These are phyloP conservation scores for Plutella xylostella DNA, from an alignment of 2,888 invertebrate genomes.

Conservation along the genomic window DNA sequence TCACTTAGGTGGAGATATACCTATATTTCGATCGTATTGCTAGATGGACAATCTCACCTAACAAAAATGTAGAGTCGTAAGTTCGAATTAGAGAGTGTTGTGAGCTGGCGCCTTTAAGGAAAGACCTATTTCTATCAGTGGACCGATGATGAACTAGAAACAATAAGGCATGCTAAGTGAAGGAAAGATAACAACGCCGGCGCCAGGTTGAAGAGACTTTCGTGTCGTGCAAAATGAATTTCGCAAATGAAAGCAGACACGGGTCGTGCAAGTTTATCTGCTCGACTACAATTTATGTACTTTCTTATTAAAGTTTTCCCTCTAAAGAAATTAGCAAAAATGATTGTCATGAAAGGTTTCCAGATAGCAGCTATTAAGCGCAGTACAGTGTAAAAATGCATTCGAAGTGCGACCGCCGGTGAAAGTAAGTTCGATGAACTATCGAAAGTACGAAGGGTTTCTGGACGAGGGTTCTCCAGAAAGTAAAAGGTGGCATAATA, in stretches of 20 bases:
- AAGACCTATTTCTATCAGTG: too few relatives aligned
- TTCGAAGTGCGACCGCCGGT: slow-evolving; percentile 38
- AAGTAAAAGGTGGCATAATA: slow-evolving; percentile 43
- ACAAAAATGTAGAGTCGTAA: too few relatives aligned
- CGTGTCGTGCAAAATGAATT: slow-evolving; percentile 20
- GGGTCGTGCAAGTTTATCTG: neutral
- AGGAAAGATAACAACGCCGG: neutral
- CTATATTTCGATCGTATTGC: too few relatives aligned
- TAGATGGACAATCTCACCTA: too few relatives aligned
- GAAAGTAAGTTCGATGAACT: slow-evolving; percentile 68
- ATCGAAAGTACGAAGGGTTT: slow-evolving; percentile 52
- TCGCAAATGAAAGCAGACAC: slow-evolving; percentile 17
- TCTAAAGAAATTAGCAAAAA: too few relatives aligned
- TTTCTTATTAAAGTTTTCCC: too few relatives aligned
- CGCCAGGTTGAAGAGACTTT: neutral
- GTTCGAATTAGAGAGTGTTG: too few relatives aligned
- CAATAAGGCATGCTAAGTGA: neutral
- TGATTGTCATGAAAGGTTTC: too few relatives aligned
- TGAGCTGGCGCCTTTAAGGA: too few relatives aligned
- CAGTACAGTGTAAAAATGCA: slow-evolving; percentile 51
- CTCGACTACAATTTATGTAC: neutral
- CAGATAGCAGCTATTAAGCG: slow-evolving; percentile 39
- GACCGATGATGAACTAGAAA: too few relatives aligned
- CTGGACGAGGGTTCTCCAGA: slow-evolving; percentile 37
- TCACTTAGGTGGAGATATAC: too few relatives aligned